Percentiles rank a stretch among this genome's conserved stretches.
phyloP scores from a whole-genome alignment of 53 echinoderm and acorn worm species.

The Antedon mediterranea region DNA sequence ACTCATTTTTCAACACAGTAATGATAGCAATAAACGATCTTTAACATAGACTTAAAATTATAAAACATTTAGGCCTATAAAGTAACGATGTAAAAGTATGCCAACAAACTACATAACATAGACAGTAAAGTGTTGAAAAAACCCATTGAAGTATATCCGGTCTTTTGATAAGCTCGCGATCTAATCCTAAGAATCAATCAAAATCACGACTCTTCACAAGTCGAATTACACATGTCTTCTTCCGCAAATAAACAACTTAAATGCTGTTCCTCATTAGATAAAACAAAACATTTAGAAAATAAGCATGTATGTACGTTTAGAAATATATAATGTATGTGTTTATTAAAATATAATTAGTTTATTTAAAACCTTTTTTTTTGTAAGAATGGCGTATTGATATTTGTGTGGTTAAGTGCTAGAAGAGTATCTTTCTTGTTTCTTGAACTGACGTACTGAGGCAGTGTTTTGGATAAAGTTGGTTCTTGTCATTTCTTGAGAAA shows the following conservation, averaged over 20 bases:
- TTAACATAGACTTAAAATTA: no score
- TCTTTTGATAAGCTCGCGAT: neutral
- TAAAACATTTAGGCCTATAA: no score
- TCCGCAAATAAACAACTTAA: neutral
- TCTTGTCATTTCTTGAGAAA: neutral
- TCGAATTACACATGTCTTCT: neutral
- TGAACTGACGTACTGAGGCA: neutral
- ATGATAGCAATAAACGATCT: no score
- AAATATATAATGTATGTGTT: neutral
- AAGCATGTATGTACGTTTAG: no score
- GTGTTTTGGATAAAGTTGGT: neutral
- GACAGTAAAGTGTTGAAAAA: neutral
- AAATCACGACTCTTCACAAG: neutral
- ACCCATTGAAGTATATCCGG: neutral
- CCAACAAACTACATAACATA: no score
- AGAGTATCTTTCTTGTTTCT: neutral
- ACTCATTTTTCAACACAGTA: no score
- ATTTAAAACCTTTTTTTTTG: neutral
- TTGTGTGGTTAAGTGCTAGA: neutral
- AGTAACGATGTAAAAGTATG: no score
- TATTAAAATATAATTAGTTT: no score
- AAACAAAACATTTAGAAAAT: no score
- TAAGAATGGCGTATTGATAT: neutral
- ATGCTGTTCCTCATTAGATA: neutral
- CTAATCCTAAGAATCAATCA: neutral